phyloP scores from a whole-genome alignment of 2,113 vertebrate species.

The Mirounga angustirostris region DNA sequence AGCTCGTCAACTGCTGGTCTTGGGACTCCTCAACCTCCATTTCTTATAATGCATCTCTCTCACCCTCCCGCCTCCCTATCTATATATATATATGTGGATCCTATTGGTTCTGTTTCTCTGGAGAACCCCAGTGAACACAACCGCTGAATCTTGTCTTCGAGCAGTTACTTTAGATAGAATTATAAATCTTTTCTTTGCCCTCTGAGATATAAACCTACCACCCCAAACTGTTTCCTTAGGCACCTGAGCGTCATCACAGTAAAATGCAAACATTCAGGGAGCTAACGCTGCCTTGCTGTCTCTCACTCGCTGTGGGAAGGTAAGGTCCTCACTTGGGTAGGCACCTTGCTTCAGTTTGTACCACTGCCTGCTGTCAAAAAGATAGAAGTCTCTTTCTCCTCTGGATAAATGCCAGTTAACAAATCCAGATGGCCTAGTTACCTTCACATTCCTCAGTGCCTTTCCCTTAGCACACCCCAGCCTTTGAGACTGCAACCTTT shows the following conservation, averaged over 20 bases:
- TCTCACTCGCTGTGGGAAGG: background rate
- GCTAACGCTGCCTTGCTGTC: background rate
- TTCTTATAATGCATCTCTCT: background rate
- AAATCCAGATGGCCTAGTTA: background rate
- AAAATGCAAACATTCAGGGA: background rate
- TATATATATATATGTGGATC: background rate
- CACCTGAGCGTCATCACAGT: background rate
- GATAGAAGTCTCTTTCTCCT: background rate
- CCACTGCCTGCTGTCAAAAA: background rate
- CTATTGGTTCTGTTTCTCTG: background rate
- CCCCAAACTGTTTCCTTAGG: background rate
- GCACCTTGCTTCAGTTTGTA: background rate
- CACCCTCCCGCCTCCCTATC: background rate
- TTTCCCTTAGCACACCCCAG: background rate
- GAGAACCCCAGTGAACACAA: background rate
- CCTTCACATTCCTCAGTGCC: accelerated
- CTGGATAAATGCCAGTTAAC: background rate
- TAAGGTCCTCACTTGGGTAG: background rate
- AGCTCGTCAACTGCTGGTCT: background rate
- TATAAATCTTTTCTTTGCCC: background rate
- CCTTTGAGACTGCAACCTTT: background rate
- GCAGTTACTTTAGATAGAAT: background rate
- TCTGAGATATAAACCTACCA: background rate
- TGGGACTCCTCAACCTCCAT: background rate
- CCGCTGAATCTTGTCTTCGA: background rate